A percentile compares a stretch with the other conserved stretches of the same genome.
Conservation (phyloP, 2,888 invertebrate species). For the Cheilosia urbana region DNA sequence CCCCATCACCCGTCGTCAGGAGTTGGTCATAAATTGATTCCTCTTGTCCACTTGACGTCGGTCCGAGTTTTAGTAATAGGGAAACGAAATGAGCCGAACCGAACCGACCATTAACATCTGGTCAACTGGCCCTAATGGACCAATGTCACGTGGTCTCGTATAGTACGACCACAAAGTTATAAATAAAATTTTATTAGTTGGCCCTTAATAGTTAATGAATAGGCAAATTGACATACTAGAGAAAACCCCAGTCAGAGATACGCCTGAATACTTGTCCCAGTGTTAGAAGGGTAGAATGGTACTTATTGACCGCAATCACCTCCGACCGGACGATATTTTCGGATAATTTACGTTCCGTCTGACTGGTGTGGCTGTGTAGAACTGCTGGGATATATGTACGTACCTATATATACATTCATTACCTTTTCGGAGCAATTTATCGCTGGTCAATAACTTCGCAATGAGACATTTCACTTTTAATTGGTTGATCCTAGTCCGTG, state of each 20-base stretch:
- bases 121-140: constrained; percentile 11
- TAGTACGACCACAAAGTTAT: constrained; percentile 18
- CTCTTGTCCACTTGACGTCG: too few species aligned
- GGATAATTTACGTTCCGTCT: constrained; percentile 10
- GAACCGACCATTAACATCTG: constrained; percentile 14
- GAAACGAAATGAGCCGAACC: background rate
- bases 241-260: background rate
- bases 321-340: constrained; percentile 22
- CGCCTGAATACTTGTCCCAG: background rate
- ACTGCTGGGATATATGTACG: background rate
- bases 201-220: constrained; percentile 46
- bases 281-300: background rate
- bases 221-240: constrained; percentile 35
- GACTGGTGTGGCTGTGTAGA: background rate
- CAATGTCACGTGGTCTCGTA: constrained; percentile 10
- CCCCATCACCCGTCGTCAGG: too few species aligned
- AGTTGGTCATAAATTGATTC: too few species aligned
- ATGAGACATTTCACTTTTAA: constrained; percentile 71
- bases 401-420: background rate
- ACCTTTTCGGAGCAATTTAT: constrained; percentile 44
- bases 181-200: constrained; percentile 68
- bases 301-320: constrained; percentile 43
- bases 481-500: constrained; percentile 51
- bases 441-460: constrained; percentile 63
- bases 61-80: background rate